Evolutionary conservation across 2,113 vertebrate species (phyloP).

Genomic region (Dolichallabes microphthalmus): DNA sequence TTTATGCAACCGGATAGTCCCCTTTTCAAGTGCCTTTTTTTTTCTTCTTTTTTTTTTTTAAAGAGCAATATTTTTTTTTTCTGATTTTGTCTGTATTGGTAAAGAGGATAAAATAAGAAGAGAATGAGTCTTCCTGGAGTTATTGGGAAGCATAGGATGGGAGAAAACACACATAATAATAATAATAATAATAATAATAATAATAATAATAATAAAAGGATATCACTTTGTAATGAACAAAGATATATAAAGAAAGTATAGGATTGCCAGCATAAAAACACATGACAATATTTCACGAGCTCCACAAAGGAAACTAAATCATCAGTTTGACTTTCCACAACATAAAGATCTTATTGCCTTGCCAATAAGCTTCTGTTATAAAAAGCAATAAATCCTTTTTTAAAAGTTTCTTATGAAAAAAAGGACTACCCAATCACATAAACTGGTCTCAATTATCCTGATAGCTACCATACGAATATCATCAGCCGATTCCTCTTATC

Average conservation of each 20-base stretch:
- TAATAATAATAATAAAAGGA: neutral
- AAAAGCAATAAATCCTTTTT: slow-evolving; percentile 45
- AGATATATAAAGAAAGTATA: slow-evolving; percentile 18
- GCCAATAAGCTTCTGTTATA: slow-evolving; percentile 40
- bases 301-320: slow-evolving; percentile 32
- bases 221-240: slow-evolving; percentile 31
- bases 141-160: slow-evolving; percentile 15
- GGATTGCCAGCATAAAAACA: slow-evolving; percentile 36
- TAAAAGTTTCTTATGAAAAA: slow-evolving; percentile 56
- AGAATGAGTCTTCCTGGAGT: slow-evolving; percentile 1
- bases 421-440: slow-evolving; percentile 83
- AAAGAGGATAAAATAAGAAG: slow-evolving; percentile 7
- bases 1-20: slow-evolving; percentile 75
- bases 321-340: slow-evolving; percentile 33
- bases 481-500: slow-evolving; percentile 51
- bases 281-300: slow-evolving; percentile 37
- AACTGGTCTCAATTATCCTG: slow-evolving; percentile 72
- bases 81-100: neutral
- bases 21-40: slow-evolving; percentile 50
- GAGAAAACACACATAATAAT: neutral
- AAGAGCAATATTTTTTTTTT: neutral
- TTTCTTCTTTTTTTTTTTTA: neutral
- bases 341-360: slow-evolving; percentile 57
- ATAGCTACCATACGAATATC: slow-evolving; percentile 60
- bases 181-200: slow-evolving; percentile 17